Evolutionary conservation across 1,140 invertebrate genomes (phyloP).

Genomic region (Heliothis subflexa): DNA sequence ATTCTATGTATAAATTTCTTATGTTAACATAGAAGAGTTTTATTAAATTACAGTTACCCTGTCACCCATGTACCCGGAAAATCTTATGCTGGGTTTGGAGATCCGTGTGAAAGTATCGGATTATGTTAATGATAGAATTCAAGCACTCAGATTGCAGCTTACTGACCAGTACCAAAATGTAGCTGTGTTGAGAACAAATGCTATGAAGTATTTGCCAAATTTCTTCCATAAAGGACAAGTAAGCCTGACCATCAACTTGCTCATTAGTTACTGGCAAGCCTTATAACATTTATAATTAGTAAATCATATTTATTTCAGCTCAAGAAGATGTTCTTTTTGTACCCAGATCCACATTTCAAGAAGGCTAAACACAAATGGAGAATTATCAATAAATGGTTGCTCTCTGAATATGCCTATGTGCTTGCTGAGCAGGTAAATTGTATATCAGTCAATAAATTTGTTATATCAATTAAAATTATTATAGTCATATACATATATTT

Average conservation of each 20-base stretch:
- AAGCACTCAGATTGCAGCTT: conserved; percentile 93
- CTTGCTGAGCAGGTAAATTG: conserved; percentile 91
- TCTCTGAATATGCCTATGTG: conserved; percentile 99
- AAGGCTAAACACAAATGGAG: conserved; percentile 99
- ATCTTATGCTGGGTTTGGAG: conserved; percentile 97
- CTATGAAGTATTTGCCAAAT: conserved; percentile 99
- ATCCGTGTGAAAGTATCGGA: conserved; percentile 99
- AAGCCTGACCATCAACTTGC: conserved; percentile 51
- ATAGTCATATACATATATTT: not conserved
- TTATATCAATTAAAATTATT: too few relatives aligned
- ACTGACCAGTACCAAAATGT: conserved; percentile 96
- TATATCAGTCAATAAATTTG: too few relatives aligned
- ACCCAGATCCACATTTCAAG: conserved; percentile 99
- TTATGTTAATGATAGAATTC: conserved; percentile 98
- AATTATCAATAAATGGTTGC: conserved; percentile 96
- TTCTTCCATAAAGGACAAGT: conserved; percentile 98
- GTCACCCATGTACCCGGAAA: conserved; percentile 96
- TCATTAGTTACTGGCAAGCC: too few relatives aligned
- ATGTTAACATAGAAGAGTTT: too few relatives aligned
- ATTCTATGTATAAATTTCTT: too few relatives aligned
- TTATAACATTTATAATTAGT: conserved; percentile 19
- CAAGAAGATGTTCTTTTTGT: conserved; percentile 99
- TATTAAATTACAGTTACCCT: conserved; percentile 90
- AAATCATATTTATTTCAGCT: conserved; percentile 88
- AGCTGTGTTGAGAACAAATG: conserved; percentile 98